Evolutionary conservation across 1,140 invertebrate genomes (phyloP).

Genomic region (Nephotettix cincticeps): DNA sequence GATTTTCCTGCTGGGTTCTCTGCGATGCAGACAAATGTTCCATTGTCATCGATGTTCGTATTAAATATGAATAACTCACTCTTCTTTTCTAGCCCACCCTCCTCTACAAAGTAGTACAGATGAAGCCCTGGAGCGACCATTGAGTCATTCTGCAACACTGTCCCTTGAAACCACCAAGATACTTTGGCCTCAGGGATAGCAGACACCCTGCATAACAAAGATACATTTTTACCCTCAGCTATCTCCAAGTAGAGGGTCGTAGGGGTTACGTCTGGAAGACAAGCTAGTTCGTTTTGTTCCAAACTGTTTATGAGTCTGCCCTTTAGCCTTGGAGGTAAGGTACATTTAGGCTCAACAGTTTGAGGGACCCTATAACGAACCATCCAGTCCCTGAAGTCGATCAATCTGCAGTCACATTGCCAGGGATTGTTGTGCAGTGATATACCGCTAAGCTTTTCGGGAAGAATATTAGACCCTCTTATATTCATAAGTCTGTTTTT

Average conservation of each 20-base stretch:
- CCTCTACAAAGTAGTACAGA: conserved; percentile 66
- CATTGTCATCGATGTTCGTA: conserved; percentile 71
- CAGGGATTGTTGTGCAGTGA: conserved; percentile 85
- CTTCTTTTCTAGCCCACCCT: conserved; percentile 65
- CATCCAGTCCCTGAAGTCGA: conserved; percentile 76
- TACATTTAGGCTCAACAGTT: conserved; percentile 70
- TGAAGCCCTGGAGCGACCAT: conserved; percentile 60
- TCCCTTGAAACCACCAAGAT: conserved; percentile 77
- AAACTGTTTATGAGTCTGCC: conserved; percentile 68
- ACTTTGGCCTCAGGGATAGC: conserved; percentile 76
- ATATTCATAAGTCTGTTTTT: conserved; percentile 75
- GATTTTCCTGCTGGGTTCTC: conserved; percentile 77
- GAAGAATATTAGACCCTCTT: conserved; percentile 65
- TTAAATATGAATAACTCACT: conserved; percentile 76
- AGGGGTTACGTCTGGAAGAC: conserved; percentile 72
- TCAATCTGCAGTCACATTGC: conserved; percentile 81
- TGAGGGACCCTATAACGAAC: conserved; percentile 69
- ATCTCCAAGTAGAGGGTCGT: conserved; percentile 71
- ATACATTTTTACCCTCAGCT: conserved; percentile 74
- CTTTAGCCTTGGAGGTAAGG: conserved; percentile 62
- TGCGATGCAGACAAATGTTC: conserved; percentile 76
- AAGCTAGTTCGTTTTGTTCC: conserved; percentile 73
- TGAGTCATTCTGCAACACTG: conserved; percentile 67
- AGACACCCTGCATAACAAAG: conserved; percentile 72
- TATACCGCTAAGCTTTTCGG: conserved; percentile 70